Evolutionary conservation across 2,888 invertebrate genomes (phyloP), one percentile per base, ranked within the genome.

Genomic region (Malthinus flaveolus): DNA sequence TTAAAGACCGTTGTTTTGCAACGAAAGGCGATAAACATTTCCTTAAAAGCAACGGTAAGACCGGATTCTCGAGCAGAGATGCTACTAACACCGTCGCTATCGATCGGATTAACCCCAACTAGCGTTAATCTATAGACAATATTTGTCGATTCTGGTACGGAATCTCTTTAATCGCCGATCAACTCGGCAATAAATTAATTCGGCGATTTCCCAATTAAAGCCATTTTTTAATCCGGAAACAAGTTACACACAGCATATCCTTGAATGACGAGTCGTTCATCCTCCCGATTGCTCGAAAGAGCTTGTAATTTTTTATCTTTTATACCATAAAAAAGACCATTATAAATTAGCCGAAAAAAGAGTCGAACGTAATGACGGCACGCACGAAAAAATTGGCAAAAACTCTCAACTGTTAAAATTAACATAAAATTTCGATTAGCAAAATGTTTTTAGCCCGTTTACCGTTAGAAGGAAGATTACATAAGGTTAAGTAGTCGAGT

Each of bases 1-100:
- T 54, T 31, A 37, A 34, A 59, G 49, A 59, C 59, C 59, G 59
- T 59, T 59, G 45, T 46, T 56, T 46, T 58, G 42, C 55, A 56
- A 35, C 48, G 48, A 54, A 57, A 62, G 54, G 59, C 52, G 61
- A 62, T 62, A 62, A 59, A 56, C 49, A 45, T 48, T 49, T 54
- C 55, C 48, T 45, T 32, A 52, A 59, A 49, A 58, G 58, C 61
- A 67, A 67, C 67, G 64, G 67, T 67, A 67, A 63, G 65, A 66
- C 66, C 62, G 62, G 66, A 63, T 65, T 63, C 47, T 42, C 32
- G 10, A 9, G 12, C 48, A 12, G 37, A 49, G 39, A 37, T 33
- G 33, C n/a, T 51, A 32, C 23, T n/a, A 11, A 34, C 32, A 34
- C 44, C 42, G 39, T 23, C 42, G 23, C 13, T 49, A 49, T 37